Evolutionary conservation across 2,888 invertebrate genomes (phyloP), one percentile per base, ranked within the genome.

Genomic region (Eudasyphora cyanicolor): DNA sequence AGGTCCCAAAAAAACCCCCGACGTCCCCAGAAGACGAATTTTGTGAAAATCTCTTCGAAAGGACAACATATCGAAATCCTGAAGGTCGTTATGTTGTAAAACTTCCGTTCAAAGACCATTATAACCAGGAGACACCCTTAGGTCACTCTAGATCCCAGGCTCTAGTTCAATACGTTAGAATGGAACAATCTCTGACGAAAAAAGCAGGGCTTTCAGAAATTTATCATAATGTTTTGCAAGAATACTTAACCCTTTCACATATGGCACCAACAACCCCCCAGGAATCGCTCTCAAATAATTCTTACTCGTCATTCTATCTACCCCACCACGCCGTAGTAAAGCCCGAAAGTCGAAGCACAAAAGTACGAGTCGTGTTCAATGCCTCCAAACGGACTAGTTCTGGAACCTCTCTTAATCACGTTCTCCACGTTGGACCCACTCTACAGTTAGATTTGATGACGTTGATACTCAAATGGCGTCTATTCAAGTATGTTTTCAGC

Each of bases 311-410:
- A 3, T 54, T 38, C 27, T 64, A 64, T 54, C 24, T 76, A 0
- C 64, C 67, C 0, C 86, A 86, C 19, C 84, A 86, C 27, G 85
- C 83, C 7, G 81, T 85, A 6, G 21, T 85, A 7, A 75, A 57
- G 12, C 79, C 79, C 0, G 79, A 80, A 8, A 82, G 78, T 19
- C 62, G 67, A 10, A 76, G 82, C 0, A 84, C 84, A 7, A 86
- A 85, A 49, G 45, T 85, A 4, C 35, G 82, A 17, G 82, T 87
- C 0, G 85, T 85, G 0, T 86, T 87, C 62, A 82, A 86, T 62
- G 86, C 86, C 0, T 86, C 85, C 0, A 67, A 69, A 12, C 62
- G 49, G 0, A 67, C 83, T 10, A n/a, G n/a, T n/a, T 80, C 76
- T n/a, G 76, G 85, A 5, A 24, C 21, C 0, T 82, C 74, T 8